Evolutionary conservation across 2,888 invertebrate species (phyloP), one percentile per base, ranked within the genome.

Genomic region (Chorisops tibialis): DNA sequence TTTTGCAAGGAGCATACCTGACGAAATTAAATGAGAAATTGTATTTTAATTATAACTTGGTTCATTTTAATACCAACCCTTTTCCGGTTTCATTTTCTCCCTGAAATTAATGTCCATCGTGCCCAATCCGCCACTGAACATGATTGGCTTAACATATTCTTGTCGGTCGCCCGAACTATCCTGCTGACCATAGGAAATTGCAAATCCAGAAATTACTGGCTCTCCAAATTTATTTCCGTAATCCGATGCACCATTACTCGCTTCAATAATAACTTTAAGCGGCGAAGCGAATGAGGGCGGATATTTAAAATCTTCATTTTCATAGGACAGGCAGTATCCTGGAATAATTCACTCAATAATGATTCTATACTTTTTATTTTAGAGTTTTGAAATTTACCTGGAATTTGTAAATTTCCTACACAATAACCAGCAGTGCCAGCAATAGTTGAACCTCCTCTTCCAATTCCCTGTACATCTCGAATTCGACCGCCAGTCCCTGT

Each of bases 211-310:
- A 66, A 98, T 85, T 1, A 98, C 84, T 0, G 98, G 98, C 76
- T 99, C 98, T 0, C 97, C 98, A 79, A 98, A 99, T 80, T 99
- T 98, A 78, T 99, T 99, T 6, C 98, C 98, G 77, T 98, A 99
- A 76, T 99, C 98, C 0, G 96, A 96, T 3, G 97, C 98, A 1
- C 98, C 98, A 75, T 98, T 94, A 75, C 95, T 96, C 0, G 97
- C 98, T 77, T 97, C 95, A 24, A 99, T 87, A 18, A 94, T 85
- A 47, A 98, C 88, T 75, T 95, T 89, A 12, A 93, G 78, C 0
- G 98, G 95, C 1, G 85, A 82, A 1, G 97, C 96, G 79, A 99
- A 93, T 69, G 96, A 95, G 38, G 79, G 79, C 0, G 98, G 96
- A 79, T 98, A 97, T 54, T 81, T 78, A 71, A 85, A 85, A 6